These are phyloP conservation scores for Galbula dea DNA, from an alignment of 2,113 vertebrate genomes.

Conservation along the genomic window DNA sequence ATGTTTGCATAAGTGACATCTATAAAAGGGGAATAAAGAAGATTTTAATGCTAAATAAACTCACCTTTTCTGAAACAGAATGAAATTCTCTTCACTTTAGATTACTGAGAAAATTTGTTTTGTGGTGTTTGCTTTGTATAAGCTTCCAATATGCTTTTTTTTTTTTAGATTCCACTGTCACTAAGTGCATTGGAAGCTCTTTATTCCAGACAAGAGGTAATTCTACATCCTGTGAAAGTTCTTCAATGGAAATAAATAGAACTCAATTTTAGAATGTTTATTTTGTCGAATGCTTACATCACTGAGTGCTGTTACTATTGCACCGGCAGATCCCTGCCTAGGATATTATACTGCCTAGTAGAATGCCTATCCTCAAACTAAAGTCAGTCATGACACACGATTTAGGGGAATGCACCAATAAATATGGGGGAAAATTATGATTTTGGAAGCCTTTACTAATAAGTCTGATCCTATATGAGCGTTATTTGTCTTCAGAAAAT, in stretches of 20 bases:
- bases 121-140: neutral
- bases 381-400: fast-evolving
- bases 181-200: neutral
- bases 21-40: neutral
- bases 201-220: neutral
- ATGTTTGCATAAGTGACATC: neutral
- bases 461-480: neutral
- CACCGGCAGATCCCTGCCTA: neutral
- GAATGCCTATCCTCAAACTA: neutral
- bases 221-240: neutral
- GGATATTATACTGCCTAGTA: neutral
- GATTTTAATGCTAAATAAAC: neutral
- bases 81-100: neutral
- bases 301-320: neutral
- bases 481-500: neutral
- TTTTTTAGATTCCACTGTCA: neutral
- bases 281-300: neutral
- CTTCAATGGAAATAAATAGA: neutral
- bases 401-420: neutral
- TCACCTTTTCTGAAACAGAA: neutral
- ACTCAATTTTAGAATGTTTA: neutral
- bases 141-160: neutral
- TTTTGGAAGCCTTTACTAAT: neutral
- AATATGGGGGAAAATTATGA: fast-evolving
- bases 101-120: neutral